These are phyloP conservation scores for Perodicticus potto DNA, from an alignment of 2,797 vertebrate genomes.

Conservation along the genomic window DNA sequence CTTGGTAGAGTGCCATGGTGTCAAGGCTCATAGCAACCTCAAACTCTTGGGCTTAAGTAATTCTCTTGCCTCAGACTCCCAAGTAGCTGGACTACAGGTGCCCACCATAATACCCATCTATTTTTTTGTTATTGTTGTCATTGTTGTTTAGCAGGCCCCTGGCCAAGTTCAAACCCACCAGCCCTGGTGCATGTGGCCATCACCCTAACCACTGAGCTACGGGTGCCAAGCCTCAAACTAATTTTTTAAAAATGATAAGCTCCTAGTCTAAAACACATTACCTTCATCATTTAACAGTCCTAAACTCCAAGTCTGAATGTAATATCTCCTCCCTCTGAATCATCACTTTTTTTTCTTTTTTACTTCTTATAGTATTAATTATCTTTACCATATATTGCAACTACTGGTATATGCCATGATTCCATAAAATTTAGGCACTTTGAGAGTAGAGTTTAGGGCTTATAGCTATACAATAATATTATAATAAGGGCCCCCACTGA, in stretches of 20 bases:
- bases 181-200: too few relatives aligned
- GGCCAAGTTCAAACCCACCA: too few relatives aligned
- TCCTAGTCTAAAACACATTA: neutral
- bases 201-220: too few relatives aligned
- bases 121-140: too few relatives aligned
- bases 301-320: constrained; percentile 13
- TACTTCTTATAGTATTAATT: constrained; percentile 23
- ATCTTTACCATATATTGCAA: neutral
- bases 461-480: neutral
- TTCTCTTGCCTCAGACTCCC: too few relatives aligned
- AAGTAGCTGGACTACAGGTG: too few relatives aligned
- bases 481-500: neutral
- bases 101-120: too few relatives aligned
- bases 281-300: neutral
- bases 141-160: too few relatives aligned
- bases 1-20: too few relatives aligned
- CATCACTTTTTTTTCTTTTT: neutral
- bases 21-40: too few relatives aligned
- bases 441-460: neutral
- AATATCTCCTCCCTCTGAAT: neutral
- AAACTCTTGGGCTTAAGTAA: too few relatives aligned
- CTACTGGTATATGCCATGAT: neutral
- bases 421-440: neutral
- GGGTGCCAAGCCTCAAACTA: neutral
- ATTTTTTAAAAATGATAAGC: neutral